Evolutionary conservation across 2,888 invertebrate species (phyloP), one percentile per base, ranked within the genome.

Genomic region (Drosophila eohydei): DNA sequence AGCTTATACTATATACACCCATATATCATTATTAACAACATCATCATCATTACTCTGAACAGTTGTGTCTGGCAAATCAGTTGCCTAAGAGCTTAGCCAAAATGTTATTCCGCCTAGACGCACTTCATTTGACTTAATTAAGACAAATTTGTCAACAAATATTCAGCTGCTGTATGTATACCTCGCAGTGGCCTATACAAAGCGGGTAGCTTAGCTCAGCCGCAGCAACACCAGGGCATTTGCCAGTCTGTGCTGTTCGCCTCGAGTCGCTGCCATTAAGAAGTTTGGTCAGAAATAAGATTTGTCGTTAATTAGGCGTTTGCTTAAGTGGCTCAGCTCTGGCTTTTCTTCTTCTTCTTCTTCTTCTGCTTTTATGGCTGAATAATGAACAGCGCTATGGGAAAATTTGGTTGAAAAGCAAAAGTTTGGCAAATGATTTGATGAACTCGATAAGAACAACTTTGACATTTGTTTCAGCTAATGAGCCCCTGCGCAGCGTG

Each of bases 221-320:
- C n/a, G 14, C 4, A 40, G 38, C 7, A n/a, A 4, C 2, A 7
- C n/a, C 8, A 65, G 54, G 14, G 67, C 43, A 55, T 28, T 32
- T 16, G 0, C 0, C 9, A 44, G 65, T 32, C 52, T 6, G 14
- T 8, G 8, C 3, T 7, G 26, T 48, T 40, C 3, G 30, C 14
- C 40, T 28, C 40, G 41, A 50, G 32, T 43, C 38, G 41, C 41
- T 71, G 30, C 60, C 56, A 30, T 65, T 28, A 44, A 48, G 51
- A 71, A 66, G 60, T 71, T 71, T 59, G 41, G 28, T 43, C 40
- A 40, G 36, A 65, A 62, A 68, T 51, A 54, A 50, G 50, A 58
- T 71, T 80, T 57, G 46, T 64, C 52, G 34, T 51, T 84, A 88
- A 83, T 88, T 77, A 70, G 70, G 43, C 69, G 44, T 16, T 57